Conservation (phyloP, 2,888 invertebrate genomes). For the Acronicta leporina region DNA sequence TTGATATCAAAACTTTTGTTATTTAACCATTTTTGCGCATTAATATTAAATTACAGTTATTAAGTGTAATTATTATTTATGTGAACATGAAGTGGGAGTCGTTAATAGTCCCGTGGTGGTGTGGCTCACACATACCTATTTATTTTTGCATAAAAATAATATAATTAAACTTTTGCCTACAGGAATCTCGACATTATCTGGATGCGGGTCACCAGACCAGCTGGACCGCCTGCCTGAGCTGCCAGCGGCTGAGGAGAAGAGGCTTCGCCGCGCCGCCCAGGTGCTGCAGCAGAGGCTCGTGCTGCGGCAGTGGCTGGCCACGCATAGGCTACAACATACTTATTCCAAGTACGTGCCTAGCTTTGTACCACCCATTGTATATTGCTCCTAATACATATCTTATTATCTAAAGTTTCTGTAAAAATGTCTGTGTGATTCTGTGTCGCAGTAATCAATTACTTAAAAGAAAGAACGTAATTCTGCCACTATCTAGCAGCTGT, state of each 20-base stretch:
- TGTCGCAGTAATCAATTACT: background rate
- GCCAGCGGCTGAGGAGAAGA: conserved; percentile 95
- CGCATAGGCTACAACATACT: conserved; percentile 92
- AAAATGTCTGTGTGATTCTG: no score
- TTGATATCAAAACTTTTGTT: conserved; percentile 13
- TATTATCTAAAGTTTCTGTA: no score
- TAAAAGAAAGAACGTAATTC: conserved; percentile 13
- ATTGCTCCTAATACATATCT: no score
- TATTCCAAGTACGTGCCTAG: conserved; percentile 90
- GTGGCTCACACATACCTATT: conserved; percentile 36
- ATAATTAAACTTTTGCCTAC: conserved; percentile 42
- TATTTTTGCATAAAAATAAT: background rate
- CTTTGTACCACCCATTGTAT: background rate
- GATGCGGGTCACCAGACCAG: conserved; percentile 93
- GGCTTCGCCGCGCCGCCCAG: conserved; percentile 94
- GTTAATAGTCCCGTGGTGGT: conserved; percentile 49
- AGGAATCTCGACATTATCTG: conserved; percentile 95
- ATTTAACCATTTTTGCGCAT: conserved; percentile 8
- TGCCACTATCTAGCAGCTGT: conserved; percentile 7
- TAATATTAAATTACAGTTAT: conserved; percentile 9
- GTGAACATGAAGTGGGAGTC: conserved; percentile 20
- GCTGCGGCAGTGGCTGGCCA: conserved; percentile 95
- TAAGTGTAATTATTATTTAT: conserved; percentile 22
- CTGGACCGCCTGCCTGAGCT: conserved; percentile 93
- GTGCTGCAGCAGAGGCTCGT: conserved; percentile 95